These are phyloP conservation scores for Pseudococcus jackbeardsleyi DNA, from an alignment of 2,888 invertebrate species.

Conservation along the genomic window DNA sequence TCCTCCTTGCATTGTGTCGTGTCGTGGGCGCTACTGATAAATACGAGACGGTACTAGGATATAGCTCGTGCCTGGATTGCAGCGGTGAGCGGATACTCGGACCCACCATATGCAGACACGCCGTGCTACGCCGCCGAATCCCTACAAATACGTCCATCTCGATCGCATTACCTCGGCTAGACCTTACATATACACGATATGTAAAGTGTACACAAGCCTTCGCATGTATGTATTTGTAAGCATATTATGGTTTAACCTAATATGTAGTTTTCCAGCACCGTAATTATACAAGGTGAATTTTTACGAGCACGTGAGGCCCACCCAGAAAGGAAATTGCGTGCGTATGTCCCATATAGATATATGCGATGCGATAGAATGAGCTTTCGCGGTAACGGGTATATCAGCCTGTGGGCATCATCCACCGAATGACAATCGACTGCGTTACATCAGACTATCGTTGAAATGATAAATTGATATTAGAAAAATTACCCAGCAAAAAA, in stretches of 20 bases:
- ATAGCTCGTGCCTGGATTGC: neutral
- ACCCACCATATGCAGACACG: neutral
- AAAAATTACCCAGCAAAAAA: too few relatives aligned
- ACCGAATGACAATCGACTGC: too few relatives aligned
- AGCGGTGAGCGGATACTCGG: neutral
- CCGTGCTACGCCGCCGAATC: neutral
- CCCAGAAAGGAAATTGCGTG: slow-evolving; percentile 12
- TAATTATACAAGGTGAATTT: slow-evolving; percentile 16
- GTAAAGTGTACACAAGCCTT: neutral
- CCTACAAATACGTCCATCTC: neutral
- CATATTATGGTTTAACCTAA: slow-evolving; percentile 1
- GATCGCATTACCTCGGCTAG: slow-evolving; percentile 3
- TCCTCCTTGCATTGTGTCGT: neutral
- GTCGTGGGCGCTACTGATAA: neutral
- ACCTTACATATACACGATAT: neutral
- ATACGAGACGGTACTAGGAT: neutral
- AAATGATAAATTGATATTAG: too few relatives aligned
- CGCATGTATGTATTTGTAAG: neutral
- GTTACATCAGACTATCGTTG: too few relatives aligned
- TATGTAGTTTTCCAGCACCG: neutral
- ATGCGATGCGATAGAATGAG: too few relatives aligned
- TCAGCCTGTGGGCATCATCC: too few relatives aligned
- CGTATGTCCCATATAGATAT: neutral
- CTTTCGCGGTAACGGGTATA: too few relatives aligned
- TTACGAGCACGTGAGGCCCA: slow-evolving; percentile 28